Conservation (phyloP, 2,888 invertebrate species). For the Minunthozetes semirufus region DNA sequence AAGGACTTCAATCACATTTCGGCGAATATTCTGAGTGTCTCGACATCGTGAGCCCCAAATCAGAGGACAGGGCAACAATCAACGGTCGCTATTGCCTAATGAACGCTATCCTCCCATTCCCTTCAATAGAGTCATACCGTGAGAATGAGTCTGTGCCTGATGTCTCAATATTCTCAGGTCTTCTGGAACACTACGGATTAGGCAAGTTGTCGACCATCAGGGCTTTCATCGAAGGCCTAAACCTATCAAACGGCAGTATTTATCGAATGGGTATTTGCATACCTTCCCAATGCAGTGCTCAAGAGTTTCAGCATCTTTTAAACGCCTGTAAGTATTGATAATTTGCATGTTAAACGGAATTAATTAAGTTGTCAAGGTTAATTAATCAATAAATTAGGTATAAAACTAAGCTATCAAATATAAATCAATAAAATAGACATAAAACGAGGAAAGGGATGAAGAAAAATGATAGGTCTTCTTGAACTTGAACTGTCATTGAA, state of each 20-base stretch:
- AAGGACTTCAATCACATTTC: neutral
- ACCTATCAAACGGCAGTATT: constrained; percentile 26
- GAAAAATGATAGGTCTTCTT: too few relatives aligned
- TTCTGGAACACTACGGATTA: neutral
- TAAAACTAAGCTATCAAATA: too few relatives aligned
- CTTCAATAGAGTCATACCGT: neutral
- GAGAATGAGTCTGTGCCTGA: neutral
- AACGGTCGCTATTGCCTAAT: neutral
- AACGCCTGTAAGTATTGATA: constrained; percentile 14
- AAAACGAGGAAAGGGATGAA: too few relatives aligned
- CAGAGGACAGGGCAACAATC: neutral
- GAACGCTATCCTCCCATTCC: neutral
- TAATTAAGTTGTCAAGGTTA: too few relatives aligned
- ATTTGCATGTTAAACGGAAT: neutral
- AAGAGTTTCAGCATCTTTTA: neutral
- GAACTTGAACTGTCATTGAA: too few relatives aligned
- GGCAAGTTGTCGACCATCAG: neutral
- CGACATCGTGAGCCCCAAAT: neutral
- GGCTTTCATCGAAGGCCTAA: constrained; percentile 22
- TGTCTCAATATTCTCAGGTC: neutral
- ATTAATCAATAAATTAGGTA: too few relatives aligned
- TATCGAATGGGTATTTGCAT: constrained; percentile 29
- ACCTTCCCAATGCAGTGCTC: neutral
- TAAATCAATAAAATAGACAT: too few relatives aligned
- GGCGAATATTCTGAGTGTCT: constrained; percentile 10